These are phyloP conservation scores for Lota lota DNA, from an alignment of 2,113 vertebrate species.

Conservation along the genomic window DNA sequence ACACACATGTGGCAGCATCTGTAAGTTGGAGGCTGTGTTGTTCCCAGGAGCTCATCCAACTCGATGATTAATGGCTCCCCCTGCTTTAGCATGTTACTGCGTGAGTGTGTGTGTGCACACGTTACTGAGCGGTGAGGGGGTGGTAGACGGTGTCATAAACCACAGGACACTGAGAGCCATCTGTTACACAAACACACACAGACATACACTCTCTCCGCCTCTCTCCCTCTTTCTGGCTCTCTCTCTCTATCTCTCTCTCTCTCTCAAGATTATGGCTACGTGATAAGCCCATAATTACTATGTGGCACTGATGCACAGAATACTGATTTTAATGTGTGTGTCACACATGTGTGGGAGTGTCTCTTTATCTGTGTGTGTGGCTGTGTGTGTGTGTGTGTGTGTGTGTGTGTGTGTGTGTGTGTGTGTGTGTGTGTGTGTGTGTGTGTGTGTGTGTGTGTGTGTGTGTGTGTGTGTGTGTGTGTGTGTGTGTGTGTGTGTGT, in stretches of 20 bases:
- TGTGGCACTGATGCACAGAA: too few species aligned
- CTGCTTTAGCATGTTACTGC: conserved; percentile 58
- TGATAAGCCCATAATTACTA: too few species aligned
- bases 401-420: too few species aligned
- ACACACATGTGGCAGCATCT: conserved; percentile 1
- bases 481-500: background rate
- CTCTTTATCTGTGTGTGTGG: background rate
- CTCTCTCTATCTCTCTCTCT: too few species aligned
- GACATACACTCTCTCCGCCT: background rate
- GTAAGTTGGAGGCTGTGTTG: conserved; percentile 38
- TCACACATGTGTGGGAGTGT: too few species aligned
- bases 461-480: conserved; percentile 10
- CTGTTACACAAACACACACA: conserved; percentile 44
- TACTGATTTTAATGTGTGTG: too few species aligned
- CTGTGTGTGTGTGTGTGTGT: background rate
- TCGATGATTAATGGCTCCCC: conserved; percentile 66
- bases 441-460: conserved; percentile 13
- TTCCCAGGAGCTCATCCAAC: conserved; percentile 57
- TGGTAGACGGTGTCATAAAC: conserved; percentile 67
- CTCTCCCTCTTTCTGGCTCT: too few species aligned
- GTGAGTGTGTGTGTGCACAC: conserved; percentile 15
- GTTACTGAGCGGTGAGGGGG: conserved; percentile 42
- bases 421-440: too few species aligned
- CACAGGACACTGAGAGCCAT: conserved; percentile 66
- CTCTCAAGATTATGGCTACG: too few species aligned